Percentiles rank a stretch among this genome's conserved stretches.
These are phyloP conservation scores for Caenorhabditis latens DNA, from an alignment of 1,140 invertebrate species.

Conservation along the genomic window DNA sequence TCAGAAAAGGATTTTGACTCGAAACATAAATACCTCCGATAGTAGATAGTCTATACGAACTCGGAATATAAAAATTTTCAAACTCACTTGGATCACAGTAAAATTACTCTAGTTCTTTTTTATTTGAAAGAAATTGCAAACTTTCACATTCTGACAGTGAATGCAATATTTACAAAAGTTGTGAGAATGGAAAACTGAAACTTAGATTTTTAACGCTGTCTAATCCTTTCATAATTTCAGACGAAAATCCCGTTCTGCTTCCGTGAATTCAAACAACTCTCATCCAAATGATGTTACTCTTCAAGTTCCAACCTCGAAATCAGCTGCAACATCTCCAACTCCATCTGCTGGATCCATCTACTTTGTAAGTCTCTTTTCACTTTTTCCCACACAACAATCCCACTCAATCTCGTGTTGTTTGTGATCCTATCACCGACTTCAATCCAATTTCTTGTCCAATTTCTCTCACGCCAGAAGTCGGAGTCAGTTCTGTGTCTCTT, in stretches of 20 bases:
- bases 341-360: slow-evolving; percentile 16
- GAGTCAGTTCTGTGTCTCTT: neutral
- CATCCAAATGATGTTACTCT: neutral
- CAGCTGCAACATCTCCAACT: slow-evolving; percentile 8
- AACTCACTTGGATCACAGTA: too few relatives aligned
- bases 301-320: neutral
- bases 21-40: too few relatives aligned
- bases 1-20: too few relatives aligned
- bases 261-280: slow-evolving; percentile 15
- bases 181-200: too few relatives aligned
- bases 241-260: slow-evolving; percentile 15
- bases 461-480: slow-evolving; percentile 35
- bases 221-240: neutral
- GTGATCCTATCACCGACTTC: slow-evolving; percentile 30
- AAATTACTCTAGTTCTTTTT: too few relatives aligned
- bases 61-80: too few relatives aligned
- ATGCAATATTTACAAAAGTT: too few relatives aligned
- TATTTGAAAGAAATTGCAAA: too few relatives aligned
- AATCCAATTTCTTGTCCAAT: slow-evolving; percentile 29
- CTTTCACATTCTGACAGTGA: too few relatives aligned
- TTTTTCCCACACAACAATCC: neutral
- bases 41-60: too few relatives aligned
- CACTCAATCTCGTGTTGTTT: slow-evolving; percentile 18
- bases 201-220: neutral
- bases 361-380: slow-evolving; percentile 14